Evolutionary conservation across 2,113 vertebrate species (phyloP), one percentile per base, ranked within the genome.

Genomic region (Rhabdornis inornatus): DNA sequence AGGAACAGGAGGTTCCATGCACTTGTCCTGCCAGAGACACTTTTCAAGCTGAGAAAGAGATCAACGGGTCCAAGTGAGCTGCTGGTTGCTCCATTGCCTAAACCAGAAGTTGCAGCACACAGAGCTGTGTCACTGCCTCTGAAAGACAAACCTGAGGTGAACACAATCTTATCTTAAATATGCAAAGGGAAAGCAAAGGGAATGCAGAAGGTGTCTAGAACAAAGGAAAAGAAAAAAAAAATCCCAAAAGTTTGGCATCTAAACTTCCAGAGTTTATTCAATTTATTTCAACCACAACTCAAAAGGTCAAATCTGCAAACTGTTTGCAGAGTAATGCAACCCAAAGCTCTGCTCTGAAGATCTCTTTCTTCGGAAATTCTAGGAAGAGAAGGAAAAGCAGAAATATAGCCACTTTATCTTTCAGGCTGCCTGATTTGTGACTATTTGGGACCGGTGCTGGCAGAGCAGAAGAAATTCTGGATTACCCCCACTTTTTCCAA

Each of bases 71-170:
- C 6, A 2, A 40, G 23, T 6, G n/a, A 60, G 40, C 53, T 56
- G 13, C 9, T 30, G 40, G 13, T 18, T 49, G 24, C n/a, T 69
- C 56, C 0, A 1, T 16, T 47, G 21, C 45, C 42, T 27, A 17
- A 52, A 59, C 15, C 22, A 49, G 28, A 37, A 72, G 19, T 2
- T 0, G 0, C 13, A 68, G 64, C 68, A 47, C 0, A 0, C 60
- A 65, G 55, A 77, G 13, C 15, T n/a, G 21, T 3, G 27, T n/a
- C 0, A 0, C 44, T 72, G 63, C 13, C 39, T 80, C 45, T 42
- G n/a, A 45, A 69, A 76, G 28, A n/a, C 28, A 85, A 45, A 33
- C 20, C 50, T 63, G 52, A 87, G 44, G 28, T 55, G 47, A 70
- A 60, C 7, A 10, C 3, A 5, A n/a, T 24, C 45, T 39, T 3